These are phyloP conservation scores for Scaptodrosophila lebanonensis DNA, from an alignment of 1,140 invertebrate genomes.

Conservation along the genomic window DNA sequence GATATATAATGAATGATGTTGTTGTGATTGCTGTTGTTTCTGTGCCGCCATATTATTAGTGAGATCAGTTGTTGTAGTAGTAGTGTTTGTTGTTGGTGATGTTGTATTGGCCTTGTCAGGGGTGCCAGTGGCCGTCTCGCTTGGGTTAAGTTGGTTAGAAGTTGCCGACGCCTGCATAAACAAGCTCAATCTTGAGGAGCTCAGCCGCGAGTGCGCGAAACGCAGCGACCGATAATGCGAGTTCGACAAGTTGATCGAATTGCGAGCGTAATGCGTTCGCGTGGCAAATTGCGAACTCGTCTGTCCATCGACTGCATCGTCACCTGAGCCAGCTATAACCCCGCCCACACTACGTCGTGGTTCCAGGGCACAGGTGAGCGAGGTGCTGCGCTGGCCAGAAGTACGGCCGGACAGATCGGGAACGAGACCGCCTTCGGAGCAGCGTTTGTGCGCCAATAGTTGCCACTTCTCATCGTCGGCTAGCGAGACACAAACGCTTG, in stretches of 20 bases:
- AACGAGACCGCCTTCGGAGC: constrained; percentile 49
- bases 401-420: constrained; percentile 10
- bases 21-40: constrained; percentile 39
- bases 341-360: neutral
- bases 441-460: constrained; percentile 65
- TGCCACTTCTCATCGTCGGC: constrained; percentile 76
- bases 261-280: constrained; percentile 69
- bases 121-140: neutral
- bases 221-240: constrained; percentile 73
- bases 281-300: constrained; percentile 37
- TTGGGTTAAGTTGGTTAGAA: constrained; percentile 19
- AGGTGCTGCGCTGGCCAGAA: constrained; percentile 24
- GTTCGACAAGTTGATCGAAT: constrained; percentile 71
- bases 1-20: constrained; percentile 59
- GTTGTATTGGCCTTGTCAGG: constrained; percentile 5
- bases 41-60: constrained; percentile 43
- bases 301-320: constrained; percentile 19
- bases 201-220: constrained; percentile 69
- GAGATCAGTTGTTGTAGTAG: constrained; percentile 55
- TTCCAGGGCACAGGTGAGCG: constrained; percentile 8
- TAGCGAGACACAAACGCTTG: constrained; percentile 62
- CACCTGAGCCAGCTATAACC: neutral
- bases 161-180: constrained; percentile 57
- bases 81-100: constrained; percentile 10
- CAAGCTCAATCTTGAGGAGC: constrained; percentile 66